Conservation (phyloP, 1,140 invertebrate genomes). For the Neodiprion fabricii region DNA sequence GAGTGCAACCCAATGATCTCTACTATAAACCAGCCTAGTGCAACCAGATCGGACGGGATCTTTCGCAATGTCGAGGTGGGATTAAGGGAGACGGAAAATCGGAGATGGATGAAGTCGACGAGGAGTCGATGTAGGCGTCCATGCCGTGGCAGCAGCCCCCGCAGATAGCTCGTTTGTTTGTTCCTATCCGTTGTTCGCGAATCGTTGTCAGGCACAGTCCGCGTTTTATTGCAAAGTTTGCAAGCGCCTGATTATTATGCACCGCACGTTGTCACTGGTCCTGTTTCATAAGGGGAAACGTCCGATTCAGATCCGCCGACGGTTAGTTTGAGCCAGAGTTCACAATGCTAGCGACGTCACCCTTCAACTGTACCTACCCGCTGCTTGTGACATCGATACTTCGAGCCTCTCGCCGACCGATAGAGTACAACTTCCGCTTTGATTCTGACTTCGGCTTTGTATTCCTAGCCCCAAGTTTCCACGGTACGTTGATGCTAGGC, state of each 20-base stretch:
- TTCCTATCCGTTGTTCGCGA: not conserved
- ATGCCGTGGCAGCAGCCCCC: no score
- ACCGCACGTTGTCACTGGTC: slow-evolving; percentile 51
- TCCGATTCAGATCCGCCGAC: slow-evolving; percentile 47
- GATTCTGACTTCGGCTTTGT: slow-evolving; percentile 7
- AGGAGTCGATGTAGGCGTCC: no score
- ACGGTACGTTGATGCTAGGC: slow-evolving; percentile 15
- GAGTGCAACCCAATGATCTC: no score
- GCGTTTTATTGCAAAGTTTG: slow-evolving; percentile 49
- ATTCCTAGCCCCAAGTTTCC: slow-evolving; percentile 3
- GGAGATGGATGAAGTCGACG: not conserved
- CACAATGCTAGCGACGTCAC: slow-evolving; percentile 47
- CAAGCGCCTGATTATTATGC: slow-evolving; percentile 51
- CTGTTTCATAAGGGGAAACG: slow-evolving; percentile 53
- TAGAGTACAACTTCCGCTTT: slow-evolving; percentile 14
- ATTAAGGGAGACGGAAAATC: not conserved
- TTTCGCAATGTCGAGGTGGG: no score
- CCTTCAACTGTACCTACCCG: slow-evolving; percentile 36
- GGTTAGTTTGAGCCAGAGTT: slow-evolving; percentile 50
- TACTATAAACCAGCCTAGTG: no score
- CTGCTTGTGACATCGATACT: slow-evolving; percentile 54
- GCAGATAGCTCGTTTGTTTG: no score
- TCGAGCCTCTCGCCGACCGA: slow-evolving; percentile 33
- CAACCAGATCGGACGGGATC: no score
- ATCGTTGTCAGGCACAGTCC: slow-evolving; percentile 43